phyloP scores from a whole-genome alignment of 2,113 vertebrate genomes.

The Delphinapterus leucas region DNA sequence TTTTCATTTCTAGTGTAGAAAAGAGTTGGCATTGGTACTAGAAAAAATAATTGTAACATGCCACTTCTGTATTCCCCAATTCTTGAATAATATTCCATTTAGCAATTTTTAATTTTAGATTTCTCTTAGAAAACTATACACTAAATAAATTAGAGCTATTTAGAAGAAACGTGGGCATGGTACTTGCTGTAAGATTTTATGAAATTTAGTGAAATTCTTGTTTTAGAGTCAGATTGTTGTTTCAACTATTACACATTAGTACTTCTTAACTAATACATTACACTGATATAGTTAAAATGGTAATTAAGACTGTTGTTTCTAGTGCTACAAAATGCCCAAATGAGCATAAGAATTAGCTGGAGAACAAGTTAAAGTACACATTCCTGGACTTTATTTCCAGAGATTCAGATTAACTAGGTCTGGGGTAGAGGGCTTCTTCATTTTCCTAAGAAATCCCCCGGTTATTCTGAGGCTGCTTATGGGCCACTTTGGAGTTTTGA shows the following conservation, averaged over 20 bases:
- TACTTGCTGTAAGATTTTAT: not conserved
- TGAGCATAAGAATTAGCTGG: not conserved
- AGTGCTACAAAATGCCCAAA: not conserved
- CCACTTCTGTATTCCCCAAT: not conserved
- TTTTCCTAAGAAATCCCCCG: not conserved
- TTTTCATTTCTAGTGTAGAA: not conserved
- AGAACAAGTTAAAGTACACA: not conserved
- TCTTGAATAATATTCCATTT: not conserved
- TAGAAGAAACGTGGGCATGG: not conserved
- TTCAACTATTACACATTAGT: not conserved
- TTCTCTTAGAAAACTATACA: not conserved
- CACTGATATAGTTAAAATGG: not conserved
- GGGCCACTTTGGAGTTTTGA: not conserved
- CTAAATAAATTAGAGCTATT: not conserved
- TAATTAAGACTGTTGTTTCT: not conserved
- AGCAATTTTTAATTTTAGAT: not conserved
- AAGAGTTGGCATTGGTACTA: not conserved
- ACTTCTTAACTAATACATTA: conserved; percentile 10
- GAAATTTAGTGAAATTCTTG: conserved; percentile 17
- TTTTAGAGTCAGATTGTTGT: not conserved
- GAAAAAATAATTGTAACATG: not conserved
- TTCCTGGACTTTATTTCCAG: not conserved
- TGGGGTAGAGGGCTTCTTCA: not conserved
- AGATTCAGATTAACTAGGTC: not conserved
- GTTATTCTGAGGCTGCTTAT: not conserved